Evolutionary conservation across 1,140 invertebrate genomes (phyloP), one percentile per base, ranked within the genome.

Genomic region (Aphis gossypii): DNA sequence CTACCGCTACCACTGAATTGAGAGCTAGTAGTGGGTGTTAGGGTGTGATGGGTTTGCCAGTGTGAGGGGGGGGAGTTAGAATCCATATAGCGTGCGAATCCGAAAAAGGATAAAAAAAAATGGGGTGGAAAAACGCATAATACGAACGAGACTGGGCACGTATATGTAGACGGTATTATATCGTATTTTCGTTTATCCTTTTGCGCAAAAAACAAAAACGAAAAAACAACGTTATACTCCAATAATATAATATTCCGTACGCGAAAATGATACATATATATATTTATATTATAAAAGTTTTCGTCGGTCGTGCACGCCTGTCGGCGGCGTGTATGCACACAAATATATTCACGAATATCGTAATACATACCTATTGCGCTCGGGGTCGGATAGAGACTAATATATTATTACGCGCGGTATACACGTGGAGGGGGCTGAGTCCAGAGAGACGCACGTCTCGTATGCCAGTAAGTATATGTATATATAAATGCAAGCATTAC

Each of bases 21-120:
- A 30, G 30, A 76, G 60, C 60, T 76, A 76, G 60, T n/a, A 14
- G 14, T n/a, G 30, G 60, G n/a, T 76, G 30, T 76, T 68, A 76
- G 11, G 60, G 60, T 76, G 9, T 60, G 25, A 60, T 60, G 56
- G 56, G 25, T 14, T 60, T 9, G 25, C 8, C 3, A 0, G 9
- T 8, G 60, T 1, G n/a, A 60, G 56, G 56, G 0, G 14, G 9
- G 60, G 56, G 9, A 14, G 30, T 76, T 76, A 14, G 14, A 46
- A 90, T 46, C 41, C 48, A 76, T 41, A 44, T 92, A 92, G 90
- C 90, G 90, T 92, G 90, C 46, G 38, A 83, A 92, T 84, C 25
- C 38, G 23, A 38, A 83, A 76, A 92, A 83, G 35, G 23, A 92
- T 60, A 38, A 54, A 82, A 84, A 46, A 92, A 92, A 83, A 91